Evolutionary conservation across 2,113 vertebrate species (phyloP), one percentile per base, ranked within the genome.

Genomic region (Neolamprologus longior): DNA sequence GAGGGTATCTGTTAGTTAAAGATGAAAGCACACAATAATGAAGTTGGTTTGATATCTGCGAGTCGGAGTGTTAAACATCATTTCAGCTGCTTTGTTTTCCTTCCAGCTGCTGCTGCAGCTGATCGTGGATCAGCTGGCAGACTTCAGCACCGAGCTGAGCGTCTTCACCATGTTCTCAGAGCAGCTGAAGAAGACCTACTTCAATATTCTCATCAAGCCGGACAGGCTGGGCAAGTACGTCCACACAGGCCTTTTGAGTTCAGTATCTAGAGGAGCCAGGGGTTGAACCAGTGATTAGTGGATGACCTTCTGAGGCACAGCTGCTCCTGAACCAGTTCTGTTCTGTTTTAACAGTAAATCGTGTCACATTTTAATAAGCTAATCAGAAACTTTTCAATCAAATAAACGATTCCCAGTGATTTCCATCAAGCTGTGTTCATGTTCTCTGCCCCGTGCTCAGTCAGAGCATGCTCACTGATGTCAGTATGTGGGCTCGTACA

Each of bases 181-280:
- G 90, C 98, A 99, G 92, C 93, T 99, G 91, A 99, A 98, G 95
- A 99, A 99, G 87, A 97, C 97, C 0, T 99, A 99, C 93, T 99
- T 97, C 95, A 99, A 99, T 95, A 96, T 98, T 85, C 98, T 99
- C 86, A 99, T 99, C 91, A 99, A 97, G 66, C 98, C 98, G 0
- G 98, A 98, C 89, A 97, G 97, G 7, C 96, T 99, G 88, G 97
- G 97, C 90, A 98, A 98, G 98, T 99, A 89, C 6, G 92, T 84
- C 4, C 14, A 19, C 37, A 15, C 37, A 71, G 63, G 35, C 11
- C 66, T 71, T 40, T 71, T 40, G 2, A 14, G 37, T 71, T 71
- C 13, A 71, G n/a, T 71, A 42, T 71, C n/a, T 14, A 42, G 66
- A 40, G 35, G 35, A 71, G 35, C n/a, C 3, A 8, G 35, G 35